A percentile compares a stretch with the other conserved stretches of the same genome.
Evolutionary conservation across 2,113 vertebrate genomes (phyloP).

Genomic region (Aphyosemion australe): DNA sequence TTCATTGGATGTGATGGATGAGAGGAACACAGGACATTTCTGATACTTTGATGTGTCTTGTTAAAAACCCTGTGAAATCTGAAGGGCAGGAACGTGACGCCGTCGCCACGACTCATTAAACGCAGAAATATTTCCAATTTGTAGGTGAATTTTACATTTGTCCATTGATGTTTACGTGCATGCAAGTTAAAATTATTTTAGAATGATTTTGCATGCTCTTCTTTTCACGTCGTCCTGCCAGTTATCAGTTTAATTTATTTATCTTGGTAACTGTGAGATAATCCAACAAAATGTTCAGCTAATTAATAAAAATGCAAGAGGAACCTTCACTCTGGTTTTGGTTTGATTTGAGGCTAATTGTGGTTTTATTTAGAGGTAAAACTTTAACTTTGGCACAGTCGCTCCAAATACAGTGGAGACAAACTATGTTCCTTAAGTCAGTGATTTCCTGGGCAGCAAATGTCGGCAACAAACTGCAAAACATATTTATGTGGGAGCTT

Average conservation of each 20-base stretch:
- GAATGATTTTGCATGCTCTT: background rate
- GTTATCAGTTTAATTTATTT: background rate
- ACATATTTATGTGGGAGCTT: too few relatives aligned
- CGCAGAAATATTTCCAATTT: slow-evolving; percentile 45
- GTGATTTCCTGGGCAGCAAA: too few relatives aligned
- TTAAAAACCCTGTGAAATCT: slow-evolving; percentile 58
- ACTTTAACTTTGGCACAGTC: too few relatives aligned
- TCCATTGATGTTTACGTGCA: slow-evolving; percentile 10
- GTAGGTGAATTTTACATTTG: slow-evolving; percentile 32
- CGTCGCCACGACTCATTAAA: slow-evolving; percentile 46
- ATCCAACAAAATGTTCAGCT: background rate
- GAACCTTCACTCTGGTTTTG: too few relatives aligned
- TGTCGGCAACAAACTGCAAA: too few relatives aligned
- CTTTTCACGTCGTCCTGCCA: background rate
- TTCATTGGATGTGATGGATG: slow-evolving; percentile 66
- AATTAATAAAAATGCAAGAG: too few relatives aligned
- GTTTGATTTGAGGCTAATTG: background rate
- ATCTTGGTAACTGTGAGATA: background rate
- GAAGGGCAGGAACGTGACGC: slow-evolving; percentile 26
- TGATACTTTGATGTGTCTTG: slow-evolving; percentile 64
- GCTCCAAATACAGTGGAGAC: too few relatives aligned
- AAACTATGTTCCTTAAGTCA: too few relatives aligned
- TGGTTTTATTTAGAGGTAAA: too few relatives aligned
- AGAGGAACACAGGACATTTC: slow-evolving; percentile 45
- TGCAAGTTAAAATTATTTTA: slow-evolving; percentile 13